Percentiles rank a stretch among this genome's conserved stretches.
Conservation (phyloP, 2,888 invertebrate genomes). For the Aromia moschata region DNA sequence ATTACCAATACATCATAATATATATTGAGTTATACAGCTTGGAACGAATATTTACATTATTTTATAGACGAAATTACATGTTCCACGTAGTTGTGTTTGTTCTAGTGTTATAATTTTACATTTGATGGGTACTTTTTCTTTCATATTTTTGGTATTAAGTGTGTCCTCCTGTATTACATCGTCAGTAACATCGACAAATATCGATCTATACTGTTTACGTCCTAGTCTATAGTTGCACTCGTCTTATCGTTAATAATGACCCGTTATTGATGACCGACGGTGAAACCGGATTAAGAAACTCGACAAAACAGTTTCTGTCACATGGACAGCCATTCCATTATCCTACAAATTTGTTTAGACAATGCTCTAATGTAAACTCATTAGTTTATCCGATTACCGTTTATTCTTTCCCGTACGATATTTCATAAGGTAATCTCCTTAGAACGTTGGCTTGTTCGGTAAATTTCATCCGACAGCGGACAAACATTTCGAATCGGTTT, state of each 20-base stretch:
- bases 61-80: too few species aligned
- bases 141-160: too few species aligned
- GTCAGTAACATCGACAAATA: too few species aligned
- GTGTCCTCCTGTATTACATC: too few species aligned
- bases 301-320: slow-evolving; percentile 18
- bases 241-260: slow-evolving; percentile 19
- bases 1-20: too few species aligned
- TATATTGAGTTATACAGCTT: too few species aligned
- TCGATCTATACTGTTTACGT: too few species aligned
- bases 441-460: slow-evolving; percentile 19
- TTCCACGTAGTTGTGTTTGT: too few species aligned
- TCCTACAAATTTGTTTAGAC: slow-evolving; percentile 52
- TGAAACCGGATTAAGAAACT: slow-evolving; percentile 20
- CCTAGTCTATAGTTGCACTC: slow-evolving; percentile 12
- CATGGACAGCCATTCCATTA: slow-evolving; percentile 31
- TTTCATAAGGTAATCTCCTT: slow-evolving; percentile 21
- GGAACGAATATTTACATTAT: too few species aligned
- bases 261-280: slow-evolving; percentile 5
- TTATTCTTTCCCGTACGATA: slow-evolving; percentile 19
- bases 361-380: slow-evolving; percentile 57
- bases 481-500: slow-evolving; percentile 34
- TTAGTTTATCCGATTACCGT: slow-evolving; percentile 57
- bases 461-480: slow-evolving; percentile 33
- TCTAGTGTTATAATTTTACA: too few species aligned
- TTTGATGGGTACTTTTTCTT: too few species aligned